phyloP scores from a whole-genome alignment of 2,888 invertebrate genomes.

The Stictocephala bisonia region DNA sequence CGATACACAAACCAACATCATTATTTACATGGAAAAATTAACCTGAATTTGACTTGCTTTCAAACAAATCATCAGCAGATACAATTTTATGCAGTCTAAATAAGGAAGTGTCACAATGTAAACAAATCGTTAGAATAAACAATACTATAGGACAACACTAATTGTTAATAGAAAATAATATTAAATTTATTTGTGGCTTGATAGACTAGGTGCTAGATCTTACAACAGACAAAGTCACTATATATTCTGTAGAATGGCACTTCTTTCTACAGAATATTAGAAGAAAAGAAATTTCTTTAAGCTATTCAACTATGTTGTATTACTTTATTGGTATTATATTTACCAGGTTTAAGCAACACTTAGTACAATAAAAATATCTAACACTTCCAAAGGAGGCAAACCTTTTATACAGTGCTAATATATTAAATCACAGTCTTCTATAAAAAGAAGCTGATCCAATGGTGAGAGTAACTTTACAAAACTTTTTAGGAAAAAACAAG shows the following conservation, averaged over 20 bases:
- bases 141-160: too few relatives aligned
- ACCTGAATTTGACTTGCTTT: constrained; percentile 35
- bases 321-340: too few relatives aligned
- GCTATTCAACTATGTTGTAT: too few relatives aligned
- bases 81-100: not conserved
- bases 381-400: constrained; percentile 2
- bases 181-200: too few relatives aligned
- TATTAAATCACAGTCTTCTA: constrained; percentile 30
- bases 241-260: too few relatives aligned
- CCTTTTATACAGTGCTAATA: constrained; percentile 20
- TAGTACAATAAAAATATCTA: constrained; percentile 2
- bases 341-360: constrained; percentile 17
- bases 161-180: too few relatives aligned
- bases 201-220: too few relatives aligned
- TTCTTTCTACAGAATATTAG: too few relatives aligned
- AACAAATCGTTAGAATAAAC: not conserved
- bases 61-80: not conserved
- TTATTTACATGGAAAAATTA: constrained; percentile 36
- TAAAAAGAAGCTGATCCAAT: constrained; percentile 27
- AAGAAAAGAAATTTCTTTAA: too few relatives aligned
- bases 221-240: too few relatives aligned
- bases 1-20: constrained; percentile 32
- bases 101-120: not conserved
- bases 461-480: not conserved
- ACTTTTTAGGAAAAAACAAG: too few relatives aligned